Evolutionary conservation across 2,113 vertebrate genomes (phyloP), one percentile per base, ranked within the genome.

Genomic region (Plecturocebus donacophilus): DNA sequence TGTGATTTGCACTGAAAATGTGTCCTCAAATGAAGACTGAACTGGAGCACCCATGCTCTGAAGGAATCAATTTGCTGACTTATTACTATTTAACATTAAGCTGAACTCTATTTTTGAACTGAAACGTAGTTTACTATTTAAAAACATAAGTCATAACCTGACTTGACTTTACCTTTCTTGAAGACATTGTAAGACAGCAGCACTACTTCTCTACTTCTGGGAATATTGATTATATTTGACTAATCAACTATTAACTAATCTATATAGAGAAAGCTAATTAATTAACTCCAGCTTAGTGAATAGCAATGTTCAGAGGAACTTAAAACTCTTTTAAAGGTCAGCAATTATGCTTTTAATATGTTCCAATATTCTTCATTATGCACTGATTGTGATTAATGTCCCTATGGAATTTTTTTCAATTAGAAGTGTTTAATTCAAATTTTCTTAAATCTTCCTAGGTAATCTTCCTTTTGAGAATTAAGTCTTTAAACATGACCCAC

Each of bases 391-490:
- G 64, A 90, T 87, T 90, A 97, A 92, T 92, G 17, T 94, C 76
- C 64, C 91, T 81, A n/a, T 90, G 76, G 94, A 90, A 77, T 87
- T 54, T 71, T 92, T 84, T 45, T 49, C 52, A 92, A 90, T 96
- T 96, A 92, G 27, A 96, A 92, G 8, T 66, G 42, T 71, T 96
- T 90, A 95, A 90, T 95, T 79, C 89, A 71, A 86, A 94, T 94
- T 94, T 96, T 95, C 52, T 89, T 88, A 91, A 93, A 75, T 93
- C 70, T 79, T 89, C 95, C 89, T 38, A 96, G 16, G 17, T 49
- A 96, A 94, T 49, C 21, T 56, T 64, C 2, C 40, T 66, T 70
- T 70, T 83, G 25, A 93, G 71, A 88, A 93, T 64, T 84, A 64
- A 77, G 13, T 61, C 8, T 81, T 92, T 90, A 95, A 91, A 82